phyloP scores from a whole-genome alignment of 1,140 invertebrate species.

The Solenopsis invicta region DNA sequence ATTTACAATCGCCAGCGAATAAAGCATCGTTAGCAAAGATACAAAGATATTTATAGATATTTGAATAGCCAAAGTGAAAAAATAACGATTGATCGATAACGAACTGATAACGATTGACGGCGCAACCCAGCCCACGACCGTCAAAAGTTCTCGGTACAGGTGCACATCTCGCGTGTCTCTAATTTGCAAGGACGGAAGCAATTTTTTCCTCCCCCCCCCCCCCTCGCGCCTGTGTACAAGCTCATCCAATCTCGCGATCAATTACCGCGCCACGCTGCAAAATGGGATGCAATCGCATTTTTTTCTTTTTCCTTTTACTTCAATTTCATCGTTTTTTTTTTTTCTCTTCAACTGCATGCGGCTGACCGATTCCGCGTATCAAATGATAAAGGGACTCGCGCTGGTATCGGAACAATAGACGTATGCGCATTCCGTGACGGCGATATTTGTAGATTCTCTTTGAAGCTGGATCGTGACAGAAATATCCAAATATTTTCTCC shows the following conservation, averaged over 20 bases:
- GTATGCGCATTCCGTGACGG: slow-evolving; percentile 31
- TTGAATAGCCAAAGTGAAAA: neutral
- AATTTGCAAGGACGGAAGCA: slow-evolving; percentile 42
- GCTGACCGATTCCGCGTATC: slow-evolving; percentile 24
- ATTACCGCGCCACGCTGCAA: slow-evolving; percentile 47
- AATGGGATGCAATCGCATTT: slow-evolving; percentile 50
- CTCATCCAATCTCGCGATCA: slow-evolving; percentile 59
- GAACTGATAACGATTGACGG: neutral
- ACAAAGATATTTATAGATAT: neutral
- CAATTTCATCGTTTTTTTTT: neutral
- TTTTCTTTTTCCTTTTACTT: neutral
- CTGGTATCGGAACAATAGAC: slow-evolving; percentile 44
- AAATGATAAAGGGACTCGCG: slow-evolving; percentile 45
- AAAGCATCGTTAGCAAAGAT: neutral
- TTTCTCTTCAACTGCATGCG: slow-evolving; percentile 4
- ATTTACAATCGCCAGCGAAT: neutral
- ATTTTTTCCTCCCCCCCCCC: slow-evolving; percentile 13
- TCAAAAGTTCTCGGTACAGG: slow-evolving; percentile 21
- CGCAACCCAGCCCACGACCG: neutral
- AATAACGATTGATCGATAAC: slow-evolving; percentile 18
- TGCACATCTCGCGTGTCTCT: slow-evolving; percentile 38
- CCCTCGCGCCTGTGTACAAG: neutral
- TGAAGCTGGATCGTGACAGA: slow-evolving; percentile 23
- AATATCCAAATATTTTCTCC: slow-evolving; percentile 56
- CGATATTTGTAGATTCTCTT: slow-evolving; percentile 55